Conservation (phyloP, 2,888 invertebrate species). For the Philopedon plagiatum region DNA sequence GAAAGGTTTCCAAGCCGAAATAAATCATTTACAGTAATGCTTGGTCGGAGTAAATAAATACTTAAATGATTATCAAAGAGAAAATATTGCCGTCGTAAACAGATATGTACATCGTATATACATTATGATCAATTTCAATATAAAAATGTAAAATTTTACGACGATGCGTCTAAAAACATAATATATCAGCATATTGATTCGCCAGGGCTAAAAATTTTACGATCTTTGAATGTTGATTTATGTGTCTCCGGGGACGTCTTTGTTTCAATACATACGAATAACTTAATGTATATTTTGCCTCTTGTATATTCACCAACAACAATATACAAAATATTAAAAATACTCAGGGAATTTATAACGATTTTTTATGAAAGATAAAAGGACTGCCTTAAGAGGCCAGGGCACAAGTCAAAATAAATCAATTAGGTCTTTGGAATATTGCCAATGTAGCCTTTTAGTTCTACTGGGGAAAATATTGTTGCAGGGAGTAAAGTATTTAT, state of each 20-base stretch:
- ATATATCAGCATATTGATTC: background rate
- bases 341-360: no score
- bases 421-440: no score
- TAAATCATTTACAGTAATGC: no score
- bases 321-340: background rate
- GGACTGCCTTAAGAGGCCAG: no score
- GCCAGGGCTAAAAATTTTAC: background rate
- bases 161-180: background rate
- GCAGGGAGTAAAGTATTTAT: no score
- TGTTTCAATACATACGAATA: background rate
- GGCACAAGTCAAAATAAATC: no score
- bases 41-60: no score
- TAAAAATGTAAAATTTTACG: conserved; percentile 5
- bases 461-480: no score
- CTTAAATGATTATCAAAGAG: no score
- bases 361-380: no score
- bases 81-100: background rate
- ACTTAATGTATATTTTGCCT: background rate
- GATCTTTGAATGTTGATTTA: background rate
- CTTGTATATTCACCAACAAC: background rate
- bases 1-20: no score
- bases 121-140: conserved; percentile 6
- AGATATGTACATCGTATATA: background rate
- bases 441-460: no score
- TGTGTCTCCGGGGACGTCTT: background rate